Base-by-base conservation (phyloP, 2,113 vertebrate species). In the Pipa parva region DNA sequence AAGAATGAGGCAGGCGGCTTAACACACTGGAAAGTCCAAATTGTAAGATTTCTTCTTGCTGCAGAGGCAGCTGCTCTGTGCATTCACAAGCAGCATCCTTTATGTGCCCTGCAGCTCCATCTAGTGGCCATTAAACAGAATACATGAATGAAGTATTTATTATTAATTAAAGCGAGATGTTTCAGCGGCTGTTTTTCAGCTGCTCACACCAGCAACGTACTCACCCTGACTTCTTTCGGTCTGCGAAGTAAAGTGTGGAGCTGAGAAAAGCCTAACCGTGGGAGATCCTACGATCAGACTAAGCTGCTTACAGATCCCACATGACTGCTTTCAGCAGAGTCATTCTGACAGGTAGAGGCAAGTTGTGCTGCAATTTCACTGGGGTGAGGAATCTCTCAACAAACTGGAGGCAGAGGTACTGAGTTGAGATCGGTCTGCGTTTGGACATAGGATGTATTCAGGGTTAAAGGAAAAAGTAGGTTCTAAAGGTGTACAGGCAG, bases 361-460 rank as follows among this genome's bases (percentile, higher is more conserved):
- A 10, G 5, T 37, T 26, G 50, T 20, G 39, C 17, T 59, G 20
- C 20, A 15, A 22, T 54, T n/a, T 25, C 48, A 69, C 29, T 52
- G 33, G 17, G 31, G 48, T 42, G 65, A 69, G 65, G 25, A 57
- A 69, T 54, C 46, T 59, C 57, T 29, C 9, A n/a, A 4, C 18
- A 42, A 37, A 50, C 64, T 37, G 45, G 29, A 29, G 36, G 45
- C 48, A 48, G 46, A 9, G 36, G 22, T 58, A 28, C 55, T 58
- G 10, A 22, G 8, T 22, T 10, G 36, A 20, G 10, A 17, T 2
- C 5, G 4, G 17, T 7, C 2, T 27, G 25, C 3, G 22, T 31
- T 26, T 60, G 58, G 22, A 46, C 37, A 28, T 28, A 12, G 39
- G 39, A 42, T 5, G 3, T 15, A 6, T 15, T 15, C 39, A 13